These are phyloP conservation scores for Premnoplex brunnescens DNA, from an alignment of 2,797 vertebrate genomes.

Conservation along the genomic window DNA sequence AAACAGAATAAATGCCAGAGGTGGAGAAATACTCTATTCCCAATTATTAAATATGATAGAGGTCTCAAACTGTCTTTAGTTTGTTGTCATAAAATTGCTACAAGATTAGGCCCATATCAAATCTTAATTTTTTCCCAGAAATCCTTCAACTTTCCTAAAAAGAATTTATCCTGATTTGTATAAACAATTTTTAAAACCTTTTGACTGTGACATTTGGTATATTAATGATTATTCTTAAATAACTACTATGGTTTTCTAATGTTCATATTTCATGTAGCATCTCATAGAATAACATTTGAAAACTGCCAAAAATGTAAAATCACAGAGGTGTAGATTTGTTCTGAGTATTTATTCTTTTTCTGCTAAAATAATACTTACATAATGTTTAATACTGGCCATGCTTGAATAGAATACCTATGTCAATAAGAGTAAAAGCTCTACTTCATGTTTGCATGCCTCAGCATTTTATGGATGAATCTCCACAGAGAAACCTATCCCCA, in stretches of 20 bases:
- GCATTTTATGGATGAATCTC: background rate
- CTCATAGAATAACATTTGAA: background rate
- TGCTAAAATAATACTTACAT: background rate
- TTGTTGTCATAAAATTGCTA: background rate
- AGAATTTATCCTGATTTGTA: background rate
- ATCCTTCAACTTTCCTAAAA: background rate
- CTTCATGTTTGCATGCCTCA: background rate
- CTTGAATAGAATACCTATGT: background rate
- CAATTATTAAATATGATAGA: background rate
- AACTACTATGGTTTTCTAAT: background rate
- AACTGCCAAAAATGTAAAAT: background rate
- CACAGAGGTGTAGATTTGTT: background rate
- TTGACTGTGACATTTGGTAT: background rate
- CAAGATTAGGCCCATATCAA: background rate
- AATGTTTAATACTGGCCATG: background rate
- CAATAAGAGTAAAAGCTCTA: background rate
- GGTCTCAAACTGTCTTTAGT: background rate
- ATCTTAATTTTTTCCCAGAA: background rate
- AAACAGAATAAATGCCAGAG: background rate
- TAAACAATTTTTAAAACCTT: background rate
- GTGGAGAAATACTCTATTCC: background rate
- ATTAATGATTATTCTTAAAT: background rate
- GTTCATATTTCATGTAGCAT: background rate
- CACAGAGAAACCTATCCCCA: background rate
- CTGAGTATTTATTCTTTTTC: background rate